Base-by-base conservation (phyloP, 2,888 invertebrate species). In the Cylloceria caligata region DNA sequence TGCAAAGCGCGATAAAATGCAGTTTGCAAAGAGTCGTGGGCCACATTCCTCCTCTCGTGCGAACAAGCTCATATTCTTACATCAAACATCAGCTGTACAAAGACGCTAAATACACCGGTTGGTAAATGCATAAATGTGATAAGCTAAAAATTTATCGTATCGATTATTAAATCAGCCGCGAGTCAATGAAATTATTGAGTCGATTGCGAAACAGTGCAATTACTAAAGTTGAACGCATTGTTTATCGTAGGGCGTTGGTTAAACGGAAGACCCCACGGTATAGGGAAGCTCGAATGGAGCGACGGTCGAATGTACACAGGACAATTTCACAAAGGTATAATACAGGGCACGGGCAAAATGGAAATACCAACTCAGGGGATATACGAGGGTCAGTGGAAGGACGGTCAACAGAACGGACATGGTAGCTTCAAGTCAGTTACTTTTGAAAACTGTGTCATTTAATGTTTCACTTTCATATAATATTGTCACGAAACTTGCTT, bases 241-340 rank as follows among this genome's bases (percentile, higher is more conserved):
- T 60, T 71, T 30, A 42, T 42, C 79, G 13, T 68, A 93, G 93
- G 97, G 0, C 94, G 96, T 77, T 98, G 98, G 98, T 92, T 95
- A 80, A 96, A 96, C 89, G 97, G 97, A 0, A 96, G 97, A 90
- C 94, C 97, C 88, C 97, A 98, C 91, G 98, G 98, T 0, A 94
- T 94, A 90, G 98, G 98, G 3, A 96, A 96, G 91, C 92, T 98
- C 80, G 96, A 96, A 88, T 98, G 97, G 96, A 94, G 95, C 0
- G 97, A 97, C 93, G 97, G 97, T 0, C 95, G 95, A 88, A 93
- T 95, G 73, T 98, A 97, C 88, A 94, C 94, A n/a, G 98, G 98
- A 0, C 96, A 96, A 87, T 96, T 98, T 91, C 95, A 95, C 85
- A 94, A 96, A 86, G 96, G 96, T 87, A 93, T 95, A n/a, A 94